Evolutionary conservation across 2,797 vertebrate species (phyloP), one percentile per base, ranked within the genome.

Genomic region (Parauchenoglanis punctatus): DNA sequence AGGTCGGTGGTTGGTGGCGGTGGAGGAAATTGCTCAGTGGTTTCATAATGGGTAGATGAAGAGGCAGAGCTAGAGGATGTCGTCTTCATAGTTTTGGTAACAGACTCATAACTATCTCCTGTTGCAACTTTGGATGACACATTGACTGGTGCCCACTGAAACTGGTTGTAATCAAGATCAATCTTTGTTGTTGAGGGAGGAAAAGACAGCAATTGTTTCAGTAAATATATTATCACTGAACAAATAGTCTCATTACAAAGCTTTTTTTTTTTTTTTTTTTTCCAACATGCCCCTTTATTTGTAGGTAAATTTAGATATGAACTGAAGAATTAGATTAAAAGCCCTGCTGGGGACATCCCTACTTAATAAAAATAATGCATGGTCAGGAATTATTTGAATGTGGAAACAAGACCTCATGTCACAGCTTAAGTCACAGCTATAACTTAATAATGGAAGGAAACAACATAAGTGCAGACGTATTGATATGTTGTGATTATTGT

Each of bases 121-220:
- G 91, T 85, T 87, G 95, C 94, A 87, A 88, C 85, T 92, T 94
- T 94, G 80, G 96, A 92, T 86, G 94, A 93, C 90, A 95, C 93
- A 86, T 89, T 93, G 75, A 93, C 92, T 87, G 96, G 94, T 81
- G 94, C 91, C 95, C 96, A 96, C 59, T 94, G 95, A 95, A 96
- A 96, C 93, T 97, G 95, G 94, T 95, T 96, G 93, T 94, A 94
- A 46, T 91, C 96, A 94, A 95, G 94, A 94, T 96, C 94, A 91
- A 97, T 97, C 97, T 98, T 84, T 91, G 87, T 91, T 46, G 86
- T 86, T 70, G 75, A 89, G 46, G 93, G 90, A 93, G 88, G 92
- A 67, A 92, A 91, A 95, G 28, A 93, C 84, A 90, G 82, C 40
- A 68, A 73, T 82, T 73, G 56, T 63, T 49, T 81, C 77, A 73